Base-by-base conservation (phyloP, 2,113 vertebrate genomes). In the Bos indicus region DNA sequence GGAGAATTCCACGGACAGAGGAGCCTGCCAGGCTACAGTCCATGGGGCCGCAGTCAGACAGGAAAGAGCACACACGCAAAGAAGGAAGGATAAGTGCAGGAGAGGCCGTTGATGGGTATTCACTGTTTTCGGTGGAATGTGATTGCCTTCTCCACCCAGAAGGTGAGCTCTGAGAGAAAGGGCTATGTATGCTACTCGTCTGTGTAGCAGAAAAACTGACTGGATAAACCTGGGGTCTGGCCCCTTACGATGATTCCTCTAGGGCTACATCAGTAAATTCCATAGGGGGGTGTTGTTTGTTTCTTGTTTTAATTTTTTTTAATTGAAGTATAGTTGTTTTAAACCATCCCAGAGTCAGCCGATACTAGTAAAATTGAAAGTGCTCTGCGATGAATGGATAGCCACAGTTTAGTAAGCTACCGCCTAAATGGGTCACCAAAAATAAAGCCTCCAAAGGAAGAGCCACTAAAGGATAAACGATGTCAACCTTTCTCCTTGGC, bases 401-500 rank as follows among this genome's bases (percentile, higher is more conserved):
- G 91, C 67, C 83, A 94, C 88, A 89, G 80, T 97, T 91, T 62
- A 83, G 85, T 82, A 94, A 97, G 60, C 93, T 91, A 54, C 86
- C 52, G 93, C 80, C 89, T 98, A 96, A 46, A 93, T 97, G 94
- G 96, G 98, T 98, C 97, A 98, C 91, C 90, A 82, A 97, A 97
- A 97, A 98, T 97, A 98, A 96, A 30, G 95, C 67, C 84, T 97
- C 91, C 57, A 33, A 95, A 94, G 90, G 28, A 94, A 93, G 85
- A 83, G 57, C 57, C 6, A 0, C 54, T 96, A 97, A 97, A 96
- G 97, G 97, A 95, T 97, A 98, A 97, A 94, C 67, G 85, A 94
- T 96, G 95, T 96, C 98, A 91, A 97, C 95, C 84, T 94, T 96
- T 98, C 98, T 98, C 97, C 94, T 97, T 89, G 71, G 97, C 56